These are phyloP conservation scores for Muntiacus reevesi DNA, from an alignment of 2,113 vertebrate genomes.

Conservation along the genomic window DNA sequence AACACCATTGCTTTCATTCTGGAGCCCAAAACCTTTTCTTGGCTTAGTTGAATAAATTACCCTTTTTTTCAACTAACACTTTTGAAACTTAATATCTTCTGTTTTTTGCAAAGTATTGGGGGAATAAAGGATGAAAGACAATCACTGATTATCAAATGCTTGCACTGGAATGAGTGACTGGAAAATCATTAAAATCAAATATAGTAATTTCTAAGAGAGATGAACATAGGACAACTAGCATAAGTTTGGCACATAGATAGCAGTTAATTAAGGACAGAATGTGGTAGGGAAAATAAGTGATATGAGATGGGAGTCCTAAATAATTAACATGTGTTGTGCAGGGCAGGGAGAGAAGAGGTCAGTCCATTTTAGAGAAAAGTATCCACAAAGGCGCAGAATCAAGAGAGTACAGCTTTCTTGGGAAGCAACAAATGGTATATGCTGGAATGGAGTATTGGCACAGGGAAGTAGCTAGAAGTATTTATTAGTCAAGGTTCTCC, in stretches of 20 bases:
- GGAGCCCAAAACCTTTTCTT: not conserved
- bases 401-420: not conserved
- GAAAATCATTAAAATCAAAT: not conserved
- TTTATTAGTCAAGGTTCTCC: not conserved
- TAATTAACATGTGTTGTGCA: not conserved
- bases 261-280: not conserved
- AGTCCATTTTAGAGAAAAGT: not conserved
- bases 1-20: not conserved
- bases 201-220: not conserved
- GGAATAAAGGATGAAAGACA: not conserved
- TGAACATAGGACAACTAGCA: not conserved
- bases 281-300: not conserved
- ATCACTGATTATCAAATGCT: not conserved
- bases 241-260: not conserved
- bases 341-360: not conserved
- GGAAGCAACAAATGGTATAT: not conserved
- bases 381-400: not conserved
- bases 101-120: not conserved
- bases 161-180: not conserved
- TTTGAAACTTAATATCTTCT: not conserved
- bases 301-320: not conserved
- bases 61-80: not conserved
- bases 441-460: not conserved
- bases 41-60: not conserved
- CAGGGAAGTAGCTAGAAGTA: not conserved